Evolutionary conservation across 2,113 vertebrate genomes (phyloP).

Genomic region (Rhodinocichla rosea): DNA sequence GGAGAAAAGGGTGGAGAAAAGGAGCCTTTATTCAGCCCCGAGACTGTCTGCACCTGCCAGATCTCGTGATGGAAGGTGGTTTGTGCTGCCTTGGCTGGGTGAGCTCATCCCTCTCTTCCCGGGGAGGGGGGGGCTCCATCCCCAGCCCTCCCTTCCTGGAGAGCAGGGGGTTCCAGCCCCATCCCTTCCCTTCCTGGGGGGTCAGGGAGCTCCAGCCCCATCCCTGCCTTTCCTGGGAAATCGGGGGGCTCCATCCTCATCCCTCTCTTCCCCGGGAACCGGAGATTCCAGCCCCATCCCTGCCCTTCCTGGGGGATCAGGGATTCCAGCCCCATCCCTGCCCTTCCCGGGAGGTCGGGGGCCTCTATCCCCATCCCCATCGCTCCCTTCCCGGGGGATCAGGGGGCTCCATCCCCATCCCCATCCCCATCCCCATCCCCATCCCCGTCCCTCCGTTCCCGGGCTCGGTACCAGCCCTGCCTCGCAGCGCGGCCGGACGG

Average conservation of each 20-base stretch:
- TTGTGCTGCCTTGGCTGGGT: background rate
- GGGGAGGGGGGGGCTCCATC: background rate
- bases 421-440: background rate
- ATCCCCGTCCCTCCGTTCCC: background rate
- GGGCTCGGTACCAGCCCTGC: background rate
- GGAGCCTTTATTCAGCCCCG: rapidly evolving
- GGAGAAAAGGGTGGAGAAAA: background rate
- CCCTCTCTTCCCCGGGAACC: too few species aligned
- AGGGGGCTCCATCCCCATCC: background rate
- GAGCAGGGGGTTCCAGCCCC: background rate
- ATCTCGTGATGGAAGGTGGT: background rate
- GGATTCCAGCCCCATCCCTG: too few species aligned
- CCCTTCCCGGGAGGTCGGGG: too few species aligned
- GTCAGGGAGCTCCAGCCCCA: background rate
- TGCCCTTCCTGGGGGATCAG: too few species aligned
- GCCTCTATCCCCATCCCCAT: background rate
- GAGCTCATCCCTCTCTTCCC: background rate
- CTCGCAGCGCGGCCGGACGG: background rate
- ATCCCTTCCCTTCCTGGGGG: too few species aligned
- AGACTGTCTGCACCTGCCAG: background rate
- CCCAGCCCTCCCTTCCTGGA: too few species aligned
- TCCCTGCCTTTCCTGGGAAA: background rate
- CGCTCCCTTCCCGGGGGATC: background rate
- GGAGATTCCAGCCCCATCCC: too few species aligned
- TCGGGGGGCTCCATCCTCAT: too few species aligned